Percentiles rank a stretch among this genome's conserved stretches.
These are phyloP conservation scores for Teleiodes luculella DNA, from an alignment of 2,888 invertebrate genomes.

Conservation along the genomic window DNA sequence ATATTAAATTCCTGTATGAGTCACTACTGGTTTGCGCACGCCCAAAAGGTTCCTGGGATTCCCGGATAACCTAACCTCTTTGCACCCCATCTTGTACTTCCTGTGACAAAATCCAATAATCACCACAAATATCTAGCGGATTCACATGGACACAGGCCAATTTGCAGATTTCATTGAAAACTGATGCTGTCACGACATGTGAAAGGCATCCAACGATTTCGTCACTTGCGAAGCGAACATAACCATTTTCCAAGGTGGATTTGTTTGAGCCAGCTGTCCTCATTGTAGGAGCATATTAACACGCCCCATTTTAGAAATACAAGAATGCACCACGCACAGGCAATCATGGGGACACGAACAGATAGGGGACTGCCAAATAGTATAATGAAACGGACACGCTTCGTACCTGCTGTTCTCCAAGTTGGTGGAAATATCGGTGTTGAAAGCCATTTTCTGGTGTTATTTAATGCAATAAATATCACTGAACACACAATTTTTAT, in stretches of 20 bases:
- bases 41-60: slow-evolving; percentile 38
- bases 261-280: slow-evolving; percentile 6
- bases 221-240: slow-evolving; percentile 19
- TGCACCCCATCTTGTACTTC: not conserved
- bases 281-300: slow-evolving; percentile 13
- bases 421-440: slow-evolving; percentile 70
- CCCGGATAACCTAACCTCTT: slow-evolving; percentile 51
- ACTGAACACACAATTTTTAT: slow-evolving; percentile 70
- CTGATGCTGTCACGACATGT: slow-evolving; percentile 31
- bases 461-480: slow-evolving; percentile 72
- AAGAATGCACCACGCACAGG: slow-evolving; percentile 35
- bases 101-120: slow-evolving; percentile 9
- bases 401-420: slow-evolving; percentile 77
- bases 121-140: slow-evolving; percentile 13
- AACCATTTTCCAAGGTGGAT: slow-evolving; percentile 14
- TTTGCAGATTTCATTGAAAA: slow-evolving; percentile 27
- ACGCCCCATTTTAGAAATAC: slow-evolving; percentile 23
- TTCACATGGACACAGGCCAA: slow-evolving; percentile 16
- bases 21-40: slow-evolving; percentile 46
- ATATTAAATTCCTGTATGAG: no score
- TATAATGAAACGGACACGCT: slow-evolving; percentile 40
- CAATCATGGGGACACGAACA: slow-evolving; percentile 35
- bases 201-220: slow-evolving; percentile 35
- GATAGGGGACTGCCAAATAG: slow-evolving; percentile 28
- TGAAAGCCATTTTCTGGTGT: slow-evolving; percentile 75